Percentiles rank a stretch among this genome's conserved stretches.
These are phyloP conservation scores for Toxonevra muliebris DNA, from an alignment of 2,888 invertebrate species.

Conservation along the genomic window DNA sequence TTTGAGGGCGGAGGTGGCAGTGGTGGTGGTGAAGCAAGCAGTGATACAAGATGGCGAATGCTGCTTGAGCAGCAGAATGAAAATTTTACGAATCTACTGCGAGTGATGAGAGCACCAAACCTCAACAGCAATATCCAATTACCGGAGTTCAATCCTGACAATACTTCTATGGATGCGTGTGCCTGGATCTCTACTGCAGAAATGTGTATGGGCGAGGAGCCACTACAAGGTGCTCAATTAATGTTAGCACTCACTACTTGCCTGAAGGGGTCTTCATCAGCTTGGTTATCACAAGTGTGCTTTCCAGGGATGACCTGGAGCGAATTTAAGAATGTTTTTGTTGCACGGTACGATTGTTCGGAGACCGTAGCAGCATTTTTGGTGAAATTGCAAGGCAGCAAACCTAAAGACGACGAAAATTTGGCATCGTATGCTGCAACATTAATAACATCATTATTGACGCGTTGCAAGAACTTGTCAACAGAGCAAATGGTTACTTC, in stretches of 20 bases:
- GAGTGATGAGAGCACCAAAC: no score
- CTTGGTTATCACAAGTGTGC: conserved; percentile 24
- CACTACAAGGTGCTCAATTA: conserved; percentile 7
- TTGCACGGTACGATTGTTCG: no score
- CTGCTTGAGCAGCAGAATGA: no score
- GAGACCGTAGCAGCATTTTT: no score
- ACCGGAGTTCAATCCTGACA: conserved; percentile 16
- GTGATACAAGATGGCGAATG: no score
- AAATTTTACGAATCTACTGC: no score
- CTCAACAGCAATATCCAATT: neutral
- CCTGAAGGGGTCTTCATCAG: conserved; percentile 20
- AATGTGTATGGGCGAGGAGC: conserved; percentile 12
- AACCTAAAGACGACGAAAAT: conserved; percentile 23
- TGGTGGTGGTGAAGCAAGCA: no score
- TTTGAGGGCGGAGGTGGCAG: no score
- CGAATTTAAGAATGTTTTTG: neutral
- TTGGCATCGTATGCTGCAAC: conserved; percentile 21
- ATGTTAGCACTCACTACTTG: conserved; percentile 15
- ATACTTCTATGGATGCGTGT: conserved; percentile 4
- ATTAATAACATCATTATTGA: conserved; percentile 14
- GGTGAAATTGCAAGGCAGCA: conserved; percentile 2
- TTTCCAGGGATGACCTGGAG: conserved; percentile 24
- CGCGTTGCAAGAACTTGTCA: conserved; percentile 15
- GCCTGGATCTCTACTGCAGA: conserved; percentile 19
- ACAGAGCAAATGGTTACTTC: conserved; percentile 2